A percentile compares a stretch with the other conserved stretches of the same genome.
These are phyloP conservation scores for Platycnemis pennipes DNA, from an alignment of 2,888 invertebrate genomes.

Conservation along the genomic window DNA sequence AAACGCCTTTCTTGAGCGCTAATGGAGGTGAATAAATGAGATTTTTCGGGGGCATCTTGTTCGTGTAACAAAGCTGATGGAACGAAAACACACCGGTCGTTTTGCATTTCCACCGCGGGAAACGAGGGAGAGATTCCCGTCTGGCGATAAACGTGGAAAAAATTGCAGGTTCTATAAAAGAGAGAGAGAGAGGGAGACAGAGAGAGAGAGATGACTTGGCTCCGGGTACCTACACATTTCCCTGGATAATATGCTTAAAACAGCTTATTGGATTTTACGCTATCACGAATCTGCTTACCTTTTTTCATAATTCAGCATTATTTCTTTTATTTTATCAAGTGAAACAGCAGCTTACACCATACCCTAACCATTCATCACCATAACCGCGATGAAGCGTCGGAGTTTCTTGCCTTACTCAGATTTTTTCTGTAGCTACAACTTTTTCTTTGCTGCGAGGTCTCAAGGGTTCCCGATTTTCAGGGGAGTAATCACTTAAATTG, in stretches of 20 bases:
- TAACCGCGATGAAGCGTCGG: neutral
- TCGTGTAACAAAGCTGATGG: neutral
- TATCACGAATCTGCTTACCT: neutral
- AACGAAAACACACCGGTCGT: neutral
- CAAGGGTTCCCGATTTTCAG: neutral
- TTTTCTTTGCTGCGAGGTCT: neutral
- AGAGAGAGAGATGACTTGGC: no score
- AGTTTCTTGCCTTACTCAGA: neutral
- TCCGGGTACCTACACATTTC: neutral
- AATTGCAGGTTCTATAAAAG: neutral
- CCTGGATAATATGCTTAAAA: neutral
- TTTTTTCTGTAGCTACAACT: neutral
- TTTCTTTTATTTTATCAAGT: neutral
- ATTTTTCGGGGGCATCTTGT: neutral
- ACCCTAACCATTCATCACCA: neutral
- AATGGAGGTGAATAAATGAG: neutral
- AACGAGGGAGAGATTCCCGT: neutral
- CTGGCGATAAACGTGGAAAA: neutral
- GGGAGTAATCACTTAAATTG: neutral
- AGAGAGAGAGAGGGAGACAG: neutral
- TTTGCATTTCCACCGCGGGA: neutral
- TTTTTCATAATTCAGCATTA: neutral
- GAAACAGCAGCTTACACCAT: neutral
- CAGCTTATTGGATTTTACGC: constrained; percentile 14
- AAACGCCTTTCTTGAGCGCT: neutral